Conservation (phyloP, 2,113 vertebrate species). For the Scatophagus argus region DNA sequence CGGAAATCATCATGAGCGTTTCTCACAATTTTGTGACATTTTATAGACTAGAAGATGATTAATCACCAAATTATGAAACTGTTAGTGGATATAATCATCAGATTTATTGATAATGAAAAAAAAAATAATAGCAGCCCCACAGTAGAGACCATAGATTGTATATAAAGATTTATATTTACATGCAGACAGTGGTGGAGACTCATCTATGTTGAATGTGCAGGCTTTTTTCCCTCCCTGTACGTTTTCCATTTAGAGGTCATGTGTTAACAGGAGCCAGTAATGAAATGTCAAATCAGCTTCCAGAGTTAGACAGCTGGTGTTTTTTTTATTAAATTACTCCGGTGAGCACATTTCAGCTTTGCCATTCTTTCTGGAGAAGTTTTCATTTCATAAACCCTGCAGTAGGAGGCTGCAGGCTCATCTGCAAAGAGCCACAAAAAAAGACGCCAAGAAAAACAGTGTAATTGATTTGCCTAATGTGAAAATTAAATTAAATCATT, state of each 20-base stretch:
- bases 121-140: too few species aligned
- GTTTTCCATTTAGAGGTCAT: background rate
- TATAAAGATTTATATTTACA: background rate
- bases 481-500: background rate
- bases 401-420: background rate
- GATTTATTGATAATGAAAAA: too few species aligned
- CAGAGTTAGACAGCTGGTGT: background rate
- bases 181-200: background rate
- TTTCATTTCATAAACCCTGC: slow-evolving; percentile 1
- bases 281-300: background rate
- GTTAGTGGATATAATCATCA: too few species aligned
- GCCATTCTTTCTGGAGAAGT: too few species aligned
- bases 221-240: too few species aligned
- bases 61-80: too few species aligned
- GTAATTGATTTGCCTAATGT: background rate
- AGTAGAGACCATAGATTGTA: background rate
- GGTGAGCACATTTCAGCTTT: background rate
- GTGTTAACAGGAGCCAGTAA: background rate
- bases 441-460: background rate
- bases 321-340: too few species aligned
- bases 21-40: too few species aligned
- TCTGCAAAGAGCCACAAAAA: background rate
- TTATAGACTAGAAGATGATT: too few species aligned
- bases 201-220: background rate
- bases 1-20: too few species aligned